Evolutionary conservation across 2,888 invertebrate species (phyloP), one percentile per base, ranked within the genome.

Genomic region (Dryomyza anilis): DNA sequence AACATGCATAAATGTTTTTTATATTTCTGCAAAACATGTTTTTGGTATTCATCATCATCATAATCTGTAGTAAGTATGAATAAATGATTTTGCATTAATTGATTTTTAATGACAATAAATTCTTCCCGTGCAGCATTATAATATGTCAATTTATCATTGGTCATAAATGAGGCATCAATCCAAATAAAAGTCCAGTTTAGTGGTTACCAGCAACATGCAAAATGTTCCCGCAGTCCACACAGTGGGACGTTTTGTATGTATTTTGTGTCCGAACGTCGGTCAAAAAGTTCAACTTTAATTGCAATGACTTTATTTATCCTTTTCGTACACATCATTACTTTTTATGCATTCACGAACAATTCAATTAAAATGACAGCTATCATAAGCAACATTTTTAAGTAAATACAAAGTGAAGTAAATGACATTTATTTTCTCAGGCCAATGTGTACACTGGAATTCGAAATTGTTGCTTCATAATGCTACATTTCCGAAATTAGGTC

Each of bases 341-440:
- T 25, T 33, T 25, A 25, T 33, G 23, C 48, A 21, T 33, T 48
- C 30, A 21, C 30, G 27, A 29, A 63, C 29, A 63, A 63, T 56
- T 63, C 63, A 63, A 63, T 63, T 63, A 63, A 63, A 63, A 56
- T 63, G 63, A 56, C 63, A 56, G 56, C 55, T 63, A 55, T 33
- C 55, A 63, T 61, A 52, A 53, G 39, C 61, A 53, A 61, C 52
- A 60, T 60, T 50, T 60, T 39, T 48, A 46, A 39, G 16, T 1
- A 43, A 5, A n/a, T 0, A 1, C n/a, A 16, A 1, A n/a, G 7
- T n/a, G 23, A 5, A 14, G 56, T 19, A n/a, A n/a, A n/a, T n/a
- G n/a, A n/a, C n/a, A n/a, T n/a, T n/a, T n/a, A n/a, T n/a, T n/a
- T n/a, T n/a, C n/a, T n/a, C n/a, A n/a, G n/a, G n/a, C n/a, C n/a